Base-by-base conservation (phyloP, 2,113 vertebrate species). In the Scomber japonicus region DNA sequence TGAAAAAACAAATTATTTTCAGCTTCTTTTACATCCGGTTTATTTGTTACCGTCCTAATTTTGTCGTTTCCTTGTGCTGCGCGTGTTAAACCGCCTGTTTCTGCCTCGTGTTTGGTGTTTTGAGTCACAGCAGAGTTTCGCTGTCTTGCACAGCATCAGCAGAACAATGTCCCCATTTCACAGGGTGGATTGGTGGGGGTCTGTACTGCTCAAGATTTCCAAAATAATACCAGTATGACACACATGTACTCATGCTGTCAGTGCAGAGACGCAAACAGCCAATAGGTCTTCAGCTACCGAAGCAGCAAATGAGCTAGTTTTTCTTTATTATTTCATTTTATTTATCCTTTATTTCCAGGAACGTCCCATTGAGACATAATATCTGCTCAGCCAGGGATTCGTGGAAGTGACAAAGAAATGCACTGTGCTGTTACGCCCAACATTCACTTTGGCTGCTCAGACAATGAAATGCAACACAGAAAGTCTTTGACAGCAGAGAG, bases 401-500 rank as follows among this genome's bases (percentile, higher is more conserved):
- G 2, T 40, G 35, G 35, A 9, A n/a, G 72, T 7, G 53, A 93
- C 92, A 93, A 90, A 90, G 85, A 50, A 14, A 3, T 5, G n/a
- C 85, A 80, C 87, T 92, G 90, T 93, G 53, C 19, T 4, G 13
- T 67, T 3, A n/a, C 63, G 19, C 68, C 77, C 79, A 49, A 70
- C 62, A 63, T 65, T 81, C 80, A 71, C 54, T 82, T 80, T 75
- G 77, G 65, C 75, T 67, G 72, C 45, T 73, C 55, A 80, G 76
- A 84, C 83, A 90, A 78, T 71, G 55, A 75, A 11, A 4, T 55
- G 66, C 63, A 73, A 89, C 88, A 91, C 65, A 67, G 72, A 56
- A 27, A 24, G 53, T 73, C 85, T 83, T 66, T 87, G 81, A 89
- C 65, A 53, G 57, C 63, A 53, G 17, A 15, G 77, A 81, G 79